Evolutionary conservation across 2,888 invertebrate species (phyloP), one percentile per base, ranked within the genome.

Genomic region (Tryphoninae sp.): DNA sequence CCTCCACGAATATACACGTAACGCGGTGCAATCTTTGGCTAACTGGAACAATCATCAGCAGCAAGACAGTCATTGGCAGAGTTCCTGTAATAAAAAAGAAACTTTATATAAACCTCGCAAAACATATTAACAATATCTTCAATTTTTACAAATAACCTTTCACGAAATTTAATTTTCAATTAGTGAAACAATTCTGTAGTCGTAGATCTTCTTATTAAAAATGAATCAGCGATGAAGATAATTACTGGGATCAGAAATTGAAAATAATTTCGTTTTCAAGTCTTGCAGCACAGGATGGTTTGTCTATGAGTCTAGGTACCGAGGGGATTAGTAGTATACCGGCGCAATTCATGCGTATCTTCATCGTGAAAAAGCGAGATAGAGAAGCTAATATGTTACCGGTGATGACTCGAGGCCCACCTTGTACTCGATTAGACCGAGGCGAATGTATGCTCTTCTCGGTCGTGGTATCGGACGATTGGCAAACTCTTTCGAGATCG

Each of bases 391-490:
- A 8, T 19, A 4, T 16, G 71, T 59, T 61, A 59, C 42, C 13
- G 19, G 16, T 40, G 80, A 80, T 71, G 40, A 76, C 71, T 40
- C 53, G 65, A 51, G 65, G 65, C 53, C 71, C 67, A 80, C 80
- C 80, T 80, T 80, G 80, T 80, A 61, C 80, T 72, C 80, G 76
- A 80, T 76, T 71, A 72, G 33, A 76, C 53, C 69, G 40, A 65
- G 49, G 71, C 19, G 33, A 76, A 76, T 62, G 59, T 53, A 33
- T 33, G 33, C 33, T 33, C 33, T 33, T 33, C 51, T 33, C 51
- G 53, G 53, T 59, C 59, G 49, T 26, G 55, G 67, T 42, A 53
- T 23, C 42, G 23, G 76, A 62, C 77, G 72, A 73, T 80, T 80
- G 77, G 72, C 72, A 77, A 77, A 80, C 49, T 19, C 67, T 51